Evolutionary conservation across 2,113 vertebrate species (phyloP).

Genomic region (Pomatostomus ruficeps): DNA sequence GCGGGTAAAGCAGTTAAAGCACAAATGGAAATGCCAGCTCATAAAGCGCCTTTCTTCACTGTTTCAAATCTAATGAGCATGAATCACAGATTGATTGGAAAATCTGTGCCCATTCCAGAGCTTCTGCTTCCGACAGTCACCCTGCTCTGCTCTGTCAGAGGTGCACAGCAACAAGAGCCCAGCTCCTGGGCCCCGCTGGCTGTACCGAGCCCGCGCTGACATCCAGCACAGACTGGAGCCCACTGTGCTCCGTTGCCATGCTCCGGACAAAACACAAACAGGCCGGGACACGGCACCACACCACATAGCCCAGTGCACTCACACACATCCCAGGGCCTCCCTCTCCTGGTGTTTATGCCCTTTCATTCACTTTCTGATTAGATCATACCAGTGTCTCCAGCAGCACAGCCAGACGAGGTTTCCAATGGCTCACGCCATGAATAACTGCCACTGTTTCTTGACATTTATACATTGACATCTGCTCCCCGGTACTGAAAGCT

Average conservation of each 20-base stretch:
- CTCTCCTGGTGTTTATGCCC: background rate
- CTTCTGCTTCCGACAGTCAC: background rate
- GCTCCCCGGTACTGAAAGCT: background rate
- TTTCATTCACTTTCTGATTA: background rate
- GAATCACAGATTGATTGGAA: slow-evolving; percentile 20
- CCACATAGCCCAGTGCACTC: fast-evolving
- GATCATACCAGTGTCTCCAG: background rate
- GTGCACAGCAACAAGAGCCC: background rate
- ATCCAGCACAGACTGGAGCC: background rate
- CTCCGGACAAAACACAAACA: background rate
- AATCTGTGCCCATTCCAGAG: background rate
- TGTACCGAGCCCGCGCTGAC: background rate
- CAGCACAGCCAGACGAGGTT: background rate
- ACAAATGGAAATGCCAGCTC: slow-evolving; percentile 44
- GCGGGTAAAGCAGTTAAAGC: background rate
- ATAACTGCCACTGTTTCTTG: background rate
- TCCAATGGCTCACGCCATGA: background rate
- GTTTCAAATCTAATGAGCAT: slow-evolving; percentile 19
- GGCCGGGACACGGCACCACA: background rate
- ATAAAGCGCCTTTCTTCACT: slow-evolving; percentile 51
- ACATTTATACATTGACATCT: background rate
- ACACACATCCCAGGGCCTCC: background rate
- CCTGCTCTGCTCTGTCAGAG: background rate
- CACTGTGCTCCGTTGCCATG: background rate
- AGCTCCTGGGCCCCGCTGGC: background rate